Conservation (phyloP, 2,113 vertebrate genomes). For the Formicarius rufipectus region DNA sequence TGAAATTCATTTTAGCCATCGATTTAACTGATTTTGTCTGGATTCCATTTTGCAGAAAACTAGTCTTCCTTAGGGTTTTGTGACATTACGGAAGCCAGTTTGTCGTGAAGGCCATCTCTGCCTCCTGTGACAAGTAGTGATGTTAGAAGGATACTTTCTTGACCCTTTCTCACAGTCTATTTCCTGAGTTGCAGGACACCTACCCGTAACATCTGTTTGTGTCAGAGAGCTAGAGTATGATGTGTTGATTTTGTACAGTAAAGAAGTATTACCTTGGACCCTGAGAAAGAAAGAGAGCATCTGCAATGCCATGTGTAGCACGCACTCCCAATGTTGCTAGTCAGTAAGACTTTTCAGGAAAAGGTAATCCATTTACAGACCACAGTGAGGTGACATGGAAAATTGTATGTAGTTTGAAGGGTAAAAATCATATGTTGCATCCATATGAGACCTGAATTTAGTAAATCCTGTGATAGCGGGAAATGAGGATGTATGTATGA, state of each 20-base stretch:
- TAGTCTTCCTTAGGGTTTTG: background rate
- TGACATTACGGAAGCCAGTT: background rate
- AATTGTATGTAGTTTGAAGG: background rate
- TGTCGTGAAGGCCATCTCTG: background rate
- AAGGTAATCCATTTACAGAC: background rate
- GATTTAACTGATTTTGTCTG: background rate
- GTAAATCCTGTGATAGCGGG: background rate
- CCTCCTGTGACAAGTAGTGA: background rate
- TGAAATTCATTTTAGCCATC: background rate
- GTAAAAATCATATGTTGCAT: background rate
- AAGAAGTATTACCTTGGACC: background rate
- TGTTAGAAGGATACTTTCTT: background rate
- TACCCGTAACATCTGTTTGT: background rate
- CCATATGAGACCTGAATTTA: background rate
- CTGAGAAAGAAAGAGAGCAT: background rate
- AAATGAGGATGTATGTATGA: background rate
- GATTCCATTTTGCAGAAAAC: background rate
- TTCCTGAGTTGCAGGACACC: background rate
- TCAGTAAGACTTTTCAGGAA: background rate
- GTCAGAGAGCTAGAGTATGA: background rate
- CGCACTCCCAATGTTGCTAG: background rate
- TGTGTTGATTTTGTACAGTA: background rate
- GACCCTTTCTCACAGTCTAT: background rate
- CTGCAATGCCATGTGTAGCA: background rate
- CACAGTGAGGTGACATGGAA: background rate